Evolutionary conservation across 2,113 vertebrate genomes (phyloP).

Genomic region (Mesocricetus auratus): DNA sequence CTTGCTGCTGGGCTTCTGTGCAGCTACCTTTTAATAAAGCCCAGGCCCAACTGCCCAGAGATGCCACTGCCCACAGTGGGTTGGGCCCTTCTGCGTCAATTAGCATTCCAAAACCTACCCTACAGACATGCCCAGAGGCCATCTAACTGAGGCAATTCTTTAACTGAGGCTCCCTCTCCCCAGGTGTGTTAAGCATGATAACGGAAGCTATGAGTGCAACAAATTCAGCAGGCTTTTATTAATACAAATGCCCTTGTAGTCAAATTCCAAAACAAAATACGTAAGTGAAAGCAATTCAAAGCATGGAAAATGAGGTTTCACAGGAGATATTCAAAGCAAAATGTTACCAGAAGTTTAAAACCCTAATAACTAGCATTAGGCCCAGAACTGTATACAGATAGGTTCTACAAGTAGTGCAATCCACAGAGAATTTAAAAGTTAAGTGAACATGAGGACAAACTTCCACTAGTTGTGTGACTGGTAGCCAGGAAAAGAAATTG

Average conservation of each 20-base stretch:
- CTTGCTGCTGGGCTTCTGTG: neutral
- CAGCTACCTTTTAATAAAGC: neutral
- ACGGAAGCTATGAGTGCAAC: too few relatives aligned
- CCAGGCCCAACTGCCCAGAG: neutral
- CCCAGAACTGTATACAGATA: neutral
- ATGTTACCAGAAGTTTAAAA: conserved; percentile 52
- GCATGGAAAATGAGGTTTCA: conserved; percentile 6
- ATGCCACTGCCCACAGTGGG: neutral
- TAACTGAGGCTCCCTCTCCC: neutral
- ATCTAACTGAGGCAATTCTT: neutral
- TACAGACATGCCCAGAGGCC: neutral
- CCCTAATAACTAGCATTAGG: neutral
- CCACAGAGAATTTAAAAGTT: neutral
- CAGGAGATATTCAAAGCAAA: conserved; percentile 8
- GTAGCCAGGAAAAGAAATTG: neutral
- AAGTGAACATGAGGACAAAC: neutral
- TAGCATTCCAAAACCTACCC: neutral
- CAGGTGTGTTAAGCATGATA: neutral
- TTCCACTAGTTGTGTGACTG: neutral
- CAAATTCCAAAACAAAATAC: conserved; percentile 19
- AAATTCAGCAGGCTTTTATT: conserved; percentile 19
- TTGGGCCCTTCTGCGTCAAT: neutral
- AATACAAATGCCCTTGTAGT: neutral
- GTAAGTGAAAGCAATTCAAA: neutral
- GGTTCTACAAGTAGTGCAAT: neutral